These are phyloP conservation scores for Varecia variegata DNA, from an alignment of 2,797 vertebrate genomes.

Conservation along the genomic window DNA sequence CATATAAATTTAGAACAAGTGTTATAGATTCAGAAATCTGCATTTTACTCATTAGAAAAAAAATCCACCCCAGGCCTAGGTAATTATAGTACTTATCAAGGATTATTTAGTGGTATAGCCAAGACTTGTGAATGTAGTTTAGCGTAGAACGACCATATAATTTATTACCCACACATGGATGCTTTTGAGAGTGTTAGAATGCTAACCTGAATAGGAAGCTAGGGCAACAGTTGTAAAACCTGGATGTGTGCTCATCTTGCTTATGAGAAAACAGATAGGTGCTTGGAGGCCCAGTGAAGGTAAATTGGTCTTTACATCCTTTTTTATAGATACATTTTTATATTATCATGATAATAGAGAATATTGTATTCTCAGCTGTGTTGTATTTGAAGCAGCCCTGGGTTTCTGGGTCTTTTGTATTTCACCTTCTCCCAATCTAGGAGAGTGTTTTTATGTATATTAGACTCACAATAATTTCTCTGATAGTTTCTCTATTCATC, in stretches of 20 bases:
- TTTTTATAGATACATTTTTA: not conserved
- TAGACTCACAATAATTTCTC: conserved; percentile 13
- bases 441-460: not conserved
- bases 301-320: not conserved
- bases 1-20: not conserved
- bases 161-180: not conserved
- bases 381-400: not conserved
- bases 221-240: not conserved
- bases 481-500: conserved; percentile 47
- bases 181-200: not conserved
- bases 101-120: not conserved
- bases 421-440: not conserved
- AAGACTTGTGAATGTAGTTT: not conserved
- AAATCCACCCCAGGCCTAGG: not conserved
- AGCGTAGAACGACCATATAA: not conserved
- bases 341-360: not conserved
- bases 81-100: not conserved
- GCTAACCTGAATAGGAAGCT: not conserved
- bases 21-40: not conserved
- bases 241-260: not conserved
- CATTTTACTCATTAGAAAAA: not conserved
- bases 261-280: not conserved
- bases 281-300: not conserved
- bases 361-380: not conserved
- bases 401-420: not conserved